phyloP scores from a whole-genome alignment of 2,797 vertebrate species.

The Sus cebifrons region DNA sequence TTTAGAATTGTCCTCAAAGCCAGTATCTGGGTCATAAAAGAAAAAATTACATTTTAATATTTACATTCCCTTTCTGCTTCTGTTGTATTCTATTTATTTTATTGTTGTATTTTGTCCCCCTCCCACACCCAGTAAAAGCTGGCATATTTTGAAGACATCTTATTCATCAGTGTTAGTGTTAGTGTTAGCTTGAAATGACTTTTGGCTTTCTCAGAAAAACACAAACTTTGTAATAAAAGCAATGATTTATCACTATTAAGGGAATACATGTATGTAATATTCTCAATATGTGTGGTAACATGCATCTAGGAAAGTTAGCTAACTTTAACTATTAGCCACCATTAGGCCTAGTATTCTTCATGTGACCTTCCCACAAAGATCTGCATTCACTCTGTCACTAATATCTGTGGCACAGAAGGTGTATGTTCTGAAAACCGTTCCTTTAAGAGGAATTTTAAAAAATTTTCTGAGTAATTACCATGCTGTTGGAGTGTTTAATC shows the following conservation, averaged over 20 bases:
- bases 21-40: neutral
- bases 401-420: neutral
- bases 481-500: neutral
- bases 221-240: conserved; percentile 39
- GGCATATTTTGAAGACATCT: conserved; percentile 39
- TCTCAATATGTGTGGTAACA: neutral
- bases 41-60: neutral
- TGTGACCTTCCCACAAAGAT: neutral
- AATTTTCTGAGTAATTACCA: conserved; percentile 3
- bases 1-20: conserved; percentile 23
- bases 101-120: conserved; percentile 13
- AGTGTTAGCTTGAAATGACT: neutral
- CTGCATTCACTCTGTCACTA: neutral
- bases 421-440: conserved; percentile 1
- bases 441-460: neutral
- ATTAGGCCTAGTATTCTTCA: neutral
- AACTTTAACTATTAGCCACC: conserved; percentile 23
- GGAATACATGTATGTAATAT: neutral
- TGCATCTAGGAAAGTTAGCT: neutral
- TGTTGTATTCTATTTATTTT: neutral
- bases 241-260: neutral
- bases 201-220: neutral
- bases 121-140: neutral
- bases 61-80: conserved; percentile 49
- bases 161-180: neutral